Conservation (phyloP, 1,140 invertebrate species). For the Papilio xuthus region DNA sequence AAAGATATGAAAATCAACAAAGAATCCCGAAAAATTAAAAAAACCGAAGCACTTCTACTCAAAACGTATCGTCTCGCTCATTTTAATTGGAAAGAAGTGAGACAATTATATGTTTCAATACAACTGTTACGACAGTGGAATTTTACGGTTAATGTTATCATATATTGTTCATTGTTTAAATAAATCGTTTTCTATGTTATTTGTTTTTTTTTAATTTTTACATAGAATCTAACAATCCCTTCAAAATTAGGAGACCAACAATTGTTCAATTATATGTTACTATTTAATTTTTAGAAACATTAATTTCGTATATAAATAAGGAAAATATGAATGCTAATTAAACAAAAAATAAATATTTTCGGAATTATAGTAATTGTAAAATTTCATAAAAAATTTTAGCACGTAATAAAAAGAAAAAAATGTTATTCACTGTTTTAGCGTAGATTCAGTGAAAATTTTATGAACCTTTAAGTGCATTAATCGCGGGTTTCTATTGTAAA, state of each 20-base stretch:
- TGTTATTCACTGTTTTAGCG: too few species aligned
- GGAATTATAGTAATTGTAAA: too few species aligned
- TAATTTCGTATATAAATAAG: too few species aligned
- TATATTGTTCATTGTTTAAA: background rate
- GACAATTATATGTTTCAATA: background rate
- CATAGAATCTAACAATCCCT: background rate
- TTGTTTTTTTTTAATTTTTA: background rate
- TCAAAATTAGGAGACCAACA: background rate
- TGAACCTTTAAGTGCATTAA: too few species aligned
- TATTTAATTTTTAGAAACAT: background rate
- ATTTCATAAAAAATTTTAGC: too few species aligned
- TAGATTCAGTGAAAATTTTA: too few species aligned
- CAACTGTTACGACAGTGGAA: background rate
- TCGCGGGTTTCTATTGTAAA: too few species aligned
- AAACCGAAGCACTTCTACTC: background rate
- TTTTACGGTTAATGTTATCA: background rate
- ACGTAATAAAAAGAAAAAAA: too few species aligned
- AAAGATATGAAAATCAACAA: slow-evolving; percentile 37
- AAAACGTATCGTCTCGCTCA: background rate
- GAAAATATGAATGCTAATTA: too few species aligned
- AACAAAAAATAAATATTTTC: too few species aligned
- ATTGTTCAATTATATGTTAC: background rate
- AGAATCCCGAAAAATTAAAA: background rate
- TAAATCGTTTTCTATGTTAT: background rate
- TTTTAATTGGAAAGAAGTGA: background rate